Evolutionary conservation across 2,797 vertebrate species (phyloP), one percentile per base, ranked within the genome.

Genomic region (Adrianichthys oophorus): DNA sequence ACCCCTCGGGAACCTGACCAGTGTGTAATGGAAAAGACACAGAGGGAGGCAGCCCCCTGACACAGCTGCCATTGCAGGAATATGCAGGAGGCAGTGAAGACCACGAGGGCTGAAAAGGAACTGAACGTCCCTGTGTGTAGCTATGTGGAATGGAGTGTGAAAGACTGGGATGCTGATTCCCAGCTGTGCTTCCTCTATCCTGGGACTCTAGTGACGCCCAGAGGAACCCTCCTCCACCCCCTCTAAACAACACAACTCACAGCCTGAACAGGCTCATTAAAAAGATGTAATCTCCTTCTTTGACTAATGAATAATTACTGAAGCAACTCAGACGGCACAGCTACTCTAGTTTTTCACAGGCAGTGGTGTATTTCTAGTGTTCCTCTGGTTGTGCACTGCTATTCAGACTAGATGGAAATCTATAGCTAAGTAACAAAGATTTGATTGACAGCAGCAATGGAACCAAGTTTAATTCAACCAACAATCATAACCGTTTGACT

Each of bases 141-240:
- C 83, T 74, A 74, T 85, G 89, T 87, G 78, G 84, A 87, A 65
- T 83, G 81, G 85, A 85, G 80, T 82, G 80, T 88, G 80, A 89
- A 78, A 72, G 68, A 42, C 77, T 47, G 54, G 72, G 80, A 82
- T 66, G 73, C 56, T 29, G 66, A 62, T 52, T 85, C 81, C 86
- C 90, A 92, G 89, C 86, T 91, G 90, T 84, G 86, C 59, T 79
- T 83, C 53, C 41, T 62, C 68, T 66, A 83, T 83, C 79, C 79
- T 82, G 85, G 84, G 86, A 89, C 80, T 65, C 1, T 15, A 44
- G 68, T 15, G 41, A 51, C 62, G 71, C 86, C 83, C 84, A 68
- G 70, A 83, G 81, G 75, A 80, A 61, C 68, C 72, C 64, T 62
- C 55, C 66, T 78, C 52, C 57, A 56, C 60, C 62, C 75, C 62